Conservation (phyloP, 2,797 vertebrate species). For the Austrolebias charrua region DNA sequence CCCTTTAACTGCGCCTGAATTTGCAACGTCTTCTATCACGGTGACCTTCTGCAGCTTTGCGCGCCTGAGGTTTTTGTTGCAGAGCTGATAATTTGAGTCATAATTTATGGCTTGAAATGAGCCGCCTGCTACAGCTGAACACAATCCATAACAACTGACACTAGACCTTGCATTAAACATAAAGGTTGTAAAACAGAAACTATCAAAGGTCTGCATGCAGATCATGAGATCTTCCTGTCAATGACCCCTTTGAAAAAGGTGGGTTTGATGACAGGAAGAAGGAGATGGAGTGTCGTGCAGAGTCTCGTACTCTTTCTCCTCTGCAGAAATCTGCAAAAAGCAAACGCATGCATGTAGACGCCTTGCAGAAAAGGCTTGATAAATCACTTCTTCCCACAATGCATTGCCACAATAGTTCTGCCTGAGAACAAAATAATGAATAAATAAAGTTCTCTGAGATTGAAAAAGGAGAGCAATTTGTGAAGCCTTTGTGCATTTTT, state of each 20-base stretch:
- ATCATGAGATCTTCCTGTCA: too few relatives aligned
- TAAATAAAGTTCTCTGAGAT: slow-evolving; percentile 70
- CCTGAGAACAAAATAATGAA: slow-evolving; percentile 72
- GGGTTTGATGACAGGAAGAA: slow-evolving; percentile 8
- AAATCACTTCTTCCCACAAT: slow-evolving; percentile 66
- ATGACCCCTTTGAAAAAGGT: not conserved
- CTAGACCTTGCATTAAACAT: slow-evolving; percentile 20
- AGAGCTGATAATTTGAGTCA: not conserved
- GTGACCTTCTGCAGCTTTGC: not conserved
- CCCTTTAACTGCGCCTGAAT: not conserved
- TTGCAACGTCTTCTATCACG: not conserved
- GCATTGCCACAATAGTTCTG: slow-evolving; percentile 45
- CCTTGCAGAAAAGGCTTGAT: slow-evolving; percentile 44
- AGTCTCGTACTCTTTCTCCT: slow-evolving; percentile 12
- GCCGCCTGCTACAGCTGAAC: slow-evolving; percentile 10
- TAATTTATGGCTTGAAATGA: slow-evolving; percentile 6
- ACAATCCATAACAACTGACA: slow-evolving; percentile 10
- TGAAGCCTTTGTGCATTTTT: slow-evolving; percentile 29
- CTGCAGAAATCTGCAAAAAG: slow-evolving; percentile 40
- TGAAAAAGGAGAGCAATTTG: slow-evolving; percentile 57
- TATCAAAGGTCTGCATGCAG: not conserved
- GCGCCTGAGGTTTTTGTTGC: not conserved
- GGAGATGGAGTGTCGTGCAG: slow-evolving; percentile 18
- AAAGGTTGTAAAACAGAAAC: slow-evolving; percentile 1
- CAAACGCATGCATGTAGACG: slow-evolving; percentile 19